These are phyloP conservation scores for Oenanthe melanoleuca DNA, from an alignment of 2,113 vertebrate species.

Conservation along the genomic window DNA sequence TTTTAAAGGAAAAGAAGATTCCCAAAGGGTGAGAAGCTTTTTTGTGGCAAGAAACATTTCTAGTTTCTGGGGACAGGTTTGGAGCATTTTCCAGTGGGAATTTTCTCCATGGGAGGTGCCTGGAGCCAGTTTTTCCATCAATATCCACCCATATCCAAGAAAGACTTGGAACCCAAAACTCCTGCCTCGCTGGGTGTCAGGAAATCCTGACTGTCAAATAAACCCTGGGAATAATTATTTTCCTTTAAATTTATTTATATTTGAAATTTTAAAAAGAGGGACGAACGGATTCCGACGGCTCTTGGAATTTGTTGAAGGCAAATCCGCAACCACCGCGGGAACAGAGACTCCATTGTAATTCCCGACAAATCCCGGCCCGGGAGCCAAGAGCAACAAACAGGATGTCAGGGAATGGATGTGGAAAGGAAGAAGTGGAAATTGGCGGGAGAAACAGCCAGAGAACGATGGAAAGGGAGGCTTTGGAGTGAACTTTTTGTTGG, in stretches of 20 bases:
- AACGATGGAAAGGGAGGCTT: not conserved
- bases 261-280: not conserved
- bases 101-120: not conserved
- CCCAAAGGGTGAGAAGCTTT: not conserved
- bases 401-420: conserved; percentile 49
- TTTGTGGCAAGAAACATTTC: not conserved
- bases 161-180: not conserved
- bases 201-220: not conserved
- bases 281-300: conserved; percentile 22
- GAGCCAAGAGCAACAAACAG: conserved; percentile 63
- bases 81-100: not conserved
- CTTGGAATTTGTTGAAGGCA: conserved; percentile 23
- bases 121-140: not conserved
- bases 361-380: not conserved
- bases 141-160: not conserved
- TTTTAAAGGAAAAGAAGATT: not conserved
- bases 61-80: not conserved
- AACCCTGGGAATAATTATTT: conserved; percentile 35
- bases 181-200: not conserved
- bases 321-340: not conserved
- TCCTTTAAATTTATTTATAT: not conserved
- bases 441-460: not conserved
- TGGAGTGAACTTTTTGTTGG: not conserved
- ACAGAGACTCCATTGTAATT: conserved; percentile 12
- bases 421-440: conserved; percentile 38